These are phyloP conservation scores for Cyanistes caeruleus DNA, from an alignment of 2,113 vertebrate species.

Conservation along the genomic window DNA sequence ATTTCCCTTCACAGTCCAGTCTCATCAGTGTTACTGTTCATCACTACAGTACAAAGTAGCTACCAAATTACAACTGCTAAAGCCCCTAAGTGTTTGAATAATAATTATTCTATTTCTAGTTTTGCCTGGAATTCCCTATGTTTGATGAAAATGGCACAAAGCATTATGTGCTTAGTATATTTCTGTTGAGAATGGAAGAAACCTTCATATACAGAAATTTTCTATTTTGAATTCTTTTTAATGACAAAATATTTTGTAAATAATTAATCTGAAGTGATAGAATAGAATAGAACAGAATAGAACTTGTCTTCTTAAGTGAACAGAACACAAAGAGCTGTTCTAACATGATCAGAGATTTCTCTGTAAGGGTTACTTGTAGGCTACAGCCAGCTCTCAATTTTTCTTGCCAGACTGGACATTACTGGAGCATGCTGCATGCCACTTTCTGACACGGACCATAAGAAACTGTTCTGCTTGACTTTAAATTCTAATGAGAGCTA, in stretches of 20 bases:
- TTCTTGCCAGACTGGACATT: background rate
- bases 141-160: background rate
- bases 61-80: background rate
- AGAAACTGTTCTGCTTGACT: background rate
- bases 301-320: background rate
- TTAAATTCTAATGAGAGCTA: background rate
- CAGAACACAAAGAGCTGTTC: background rate
- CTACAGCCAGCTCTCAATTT: background rate
- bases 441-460: background rate
- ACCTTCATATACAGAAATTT: background rate
- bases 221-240: background rate
- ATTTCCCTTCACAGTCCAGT: background rate
- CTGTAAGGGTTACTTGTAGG: background rate
- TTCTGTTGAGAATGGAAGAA: background rate
- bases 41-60: background rate
- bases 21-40: background rate
- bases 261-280: background rate
- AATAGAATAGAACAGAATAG: background rate
- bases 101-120: background rate
- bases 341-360: background rate
- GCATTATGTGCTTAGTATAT: background rate
- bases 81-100: background rate
- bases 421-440: background rate
- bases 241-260: background rate
- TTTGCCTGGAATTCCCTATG: background rate